Evolutionary conservation across 1,140 invertebrate species (phyloP).

Genomic region (Apis dorsata): DNA sequence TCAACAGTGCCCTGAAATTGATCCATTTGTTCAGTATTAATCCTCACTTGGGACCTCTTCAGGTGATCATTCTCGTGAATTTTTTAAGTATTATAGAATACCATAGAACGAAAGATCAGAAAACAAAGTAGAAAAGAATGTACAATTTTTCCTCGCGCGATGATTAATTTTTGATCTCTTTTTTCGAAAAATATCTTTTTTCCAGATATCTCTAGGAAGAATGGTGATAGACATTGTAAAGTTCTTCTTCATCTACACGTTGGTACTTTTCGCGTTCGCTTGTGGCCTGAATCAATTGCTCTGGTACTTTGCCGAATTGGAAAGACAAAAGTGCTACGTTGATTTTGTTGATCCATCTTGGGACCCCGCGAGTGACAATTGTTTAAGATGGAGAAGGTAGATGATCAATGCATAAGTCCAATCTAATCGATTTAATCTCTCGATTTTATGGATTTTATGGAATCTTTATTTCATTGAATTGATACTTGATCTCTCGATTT

Average conservation of each 20-base stretch:
- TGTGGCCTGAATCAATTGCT: slow-evolving; percentile 92
- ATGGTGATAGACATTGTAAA: slow-evolving; percentile 95
- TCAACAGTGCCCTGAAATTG: slow-evolving; percentile 91
- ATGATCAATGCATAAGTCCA: too few species aligned
- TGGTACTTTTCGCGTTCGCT: slow-evolving; percentile 92
- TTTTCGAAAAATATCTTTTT: not conserved
- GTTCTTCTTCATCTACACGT: slow-evolving; percentile 92
- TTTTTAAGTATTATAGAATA: not conserved
- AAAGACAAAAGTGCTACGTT: slow-evolving; percentile 87
- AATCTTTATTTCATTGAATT: too few species aligned
- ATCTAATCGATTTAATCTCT: not conserved
- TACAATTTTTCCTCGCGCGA: not conserved
- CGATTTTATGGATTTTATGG: not conserved
- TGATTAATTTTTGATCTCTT: not conserved
- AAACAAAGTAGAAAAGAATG: too few species aligned
- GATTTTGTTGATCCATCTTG: slow-evolving; percentile 82
- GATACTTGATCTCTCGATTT: not conserved
- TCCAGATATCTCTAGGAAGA: slow-evolving; percentile 89
- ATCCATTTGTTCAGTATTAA: slow-evolving; percentile 95
- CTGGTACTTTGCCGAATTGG: slow-evolving; percentile 94
- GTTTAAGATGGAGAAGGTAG: slow-evolving; percentile 88
- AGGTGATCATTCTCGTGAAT: slow-evolving; percentile 53
- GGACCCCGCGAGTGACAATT: slow-evolving; percentile 85
- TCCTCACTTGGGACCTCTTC: slow-evolving; percentile 91
- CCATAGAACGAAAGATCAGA: not conserved